phyloP scores from a whole-genome alignment of 2,113 vertebrate species.

The Himantopus leucocephalus region DNA sequence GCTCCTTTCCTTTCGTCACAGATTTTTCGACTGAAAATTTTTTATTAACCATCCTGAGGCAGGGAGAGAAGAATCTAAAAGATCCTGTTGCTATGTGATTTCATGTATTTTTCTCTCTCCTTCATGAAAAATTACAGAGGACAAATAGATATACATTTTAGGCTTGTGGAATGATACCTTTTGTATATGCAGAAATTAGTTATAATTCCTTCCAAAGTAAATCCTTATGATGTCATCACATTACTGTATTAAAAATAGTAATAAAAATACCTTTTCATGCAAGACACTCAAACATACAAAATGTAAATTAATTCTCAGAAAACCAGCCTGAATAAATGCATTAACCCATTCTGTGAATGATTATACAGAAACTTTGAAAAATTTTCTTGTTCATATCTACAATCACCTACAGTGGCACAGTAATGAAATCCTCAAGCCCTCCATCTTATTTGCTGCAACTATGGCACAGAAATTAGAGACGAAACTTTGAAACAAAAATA shows the following conservation, averaged over 20 bases:
- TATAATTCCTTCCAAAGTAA: neutral
- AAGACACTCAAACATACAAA: neutral
- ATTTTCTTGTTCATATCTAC: neutral
- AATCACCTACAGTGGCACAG: neutral
- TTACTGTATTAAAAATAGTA: neutral
- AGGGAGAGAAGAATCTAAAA: neutral
- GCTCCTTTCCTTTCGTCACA: neutral
- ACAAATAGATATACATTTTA: neutral
- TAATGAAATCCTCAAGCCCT: neutral
- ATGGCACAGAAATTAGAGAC: neutral
- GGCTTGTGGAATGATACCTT: neutral
- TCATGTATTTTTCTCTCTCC: neutral
- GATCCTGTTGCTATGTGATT: neutral
- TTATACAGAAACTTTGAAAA: neutral
- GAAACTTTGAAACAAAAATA: neutral
- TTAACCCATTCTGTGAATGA: neutral
- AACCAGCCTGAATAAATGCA: neutral
- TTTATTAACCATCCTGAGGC: neutral
- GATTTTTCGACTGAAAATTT: neutral
- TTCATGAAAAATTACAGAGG: neutral
- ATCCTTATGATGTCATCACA: neutral
- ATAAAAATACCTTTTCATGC: neutral
- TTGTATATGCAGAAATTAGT: neutral
- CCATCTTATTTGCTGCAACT: neutral
- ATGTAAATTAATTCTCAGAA: slow-evolving; percentile 1